Conservation (phyloP, 2,888 invertebrate genomes). For the Conomelus anceps region DNA sequence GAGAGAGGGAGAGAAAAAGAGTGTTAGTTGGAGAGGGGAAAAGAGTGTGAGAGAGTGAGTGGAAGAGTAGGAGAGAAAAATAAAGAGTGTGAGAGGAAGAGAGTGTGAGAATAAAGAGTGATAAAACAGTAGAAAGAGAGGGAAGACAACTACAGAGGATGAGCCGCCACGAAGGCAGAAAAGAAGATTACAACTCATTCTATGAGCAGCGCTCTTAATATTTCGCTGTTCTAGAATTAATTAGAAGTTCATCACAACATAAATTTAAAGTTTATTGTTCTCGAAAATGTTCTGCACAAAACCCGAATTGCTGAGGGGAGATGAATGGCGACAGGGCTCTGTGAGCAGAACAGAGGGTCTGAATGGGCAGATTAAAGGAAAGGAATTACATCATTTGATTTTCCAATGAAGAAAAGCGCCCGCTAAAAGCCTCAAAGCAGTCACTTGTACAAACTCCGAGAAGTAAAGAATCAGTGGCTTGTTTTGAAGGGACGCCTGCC, state of each 20-base stretch:
- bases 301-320: background rate
- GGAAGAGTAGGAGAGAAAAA: too few relatives aligned
- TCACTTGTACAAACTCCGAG: background rate
- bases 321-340: background rate
- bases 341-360: background rate
- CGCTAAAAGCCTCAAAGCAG: background rate
- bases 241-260: background rate
- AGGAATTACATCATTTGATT: background rate
- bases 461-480: background rate
- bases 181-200: constrained; percentile 12
- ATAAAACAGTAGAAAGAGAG: too few relatives aligned
- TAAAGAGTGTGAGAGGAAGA: background rate
- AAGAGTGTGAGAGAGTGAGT: background rate
- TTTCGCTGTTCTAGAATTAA: background rate
- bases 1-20: background rate
- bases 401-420: background rate
- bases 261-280: background rate
- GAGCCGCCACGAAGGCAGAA: constrained; percentile 1
- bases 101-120: too few relatives aligned
- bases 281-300: background rate
- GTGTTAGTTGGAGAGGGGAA: too few relatives aligned
- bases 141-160: background rate
- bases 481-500: background rate
- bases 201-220: background rate
- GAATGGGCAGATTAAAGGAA: background rate